These are phyloP conservation scores for Vulpes lagopus DNA, from an alignment of 2,113 vertebrate genomes.

Conservation along the genomic window DNA sequence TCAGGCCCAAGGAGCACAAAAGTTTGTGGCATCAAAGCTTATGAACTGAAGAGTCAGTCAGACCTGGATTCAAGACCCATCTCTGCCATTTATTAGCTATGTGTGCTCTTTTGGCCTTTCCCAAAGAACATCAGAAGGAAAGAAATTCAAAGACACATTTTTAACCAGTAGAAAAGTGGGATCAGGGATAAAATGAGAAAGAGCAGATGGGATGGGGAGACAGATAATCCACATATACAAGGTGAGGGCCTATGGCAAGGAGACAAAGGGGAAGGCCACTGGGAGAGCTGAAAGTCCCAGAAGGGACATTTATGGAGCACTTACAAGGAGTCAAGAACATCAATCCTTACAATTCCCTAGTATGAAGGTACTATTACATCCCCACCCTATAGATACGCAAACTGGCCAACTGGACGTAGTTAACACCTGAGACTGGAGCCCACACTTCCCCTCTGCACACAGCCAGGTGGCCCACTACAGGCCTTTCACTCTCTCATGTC, in stretches of 20 bases:
- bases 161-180: not conserved
- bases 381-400: not conserved
- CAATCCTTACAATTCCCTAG: not conserved
- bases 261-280: not conserved
- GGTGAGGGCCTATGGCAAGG: not conserved
- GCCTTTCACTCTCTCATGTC: not conserved
- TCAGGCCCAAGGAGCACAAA: not conserved
- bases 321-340: not conserved
- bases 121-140: not conserved
- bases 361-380: not conserved
- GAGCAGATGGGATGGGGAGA: not conserved
- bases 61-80: not conserved
- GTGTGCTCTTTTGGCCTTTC: not conserved
- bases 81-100: not conserved
- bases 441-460: not conserved
- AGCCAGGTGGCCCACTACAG: not conserved
- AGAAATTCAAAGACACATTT: not conserved
- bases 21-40: not conserved
- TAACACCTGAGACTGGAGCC: not conserved
- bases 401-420: not conserved
- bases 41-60: not conserved
- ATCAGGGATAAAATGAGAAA: not conserved
- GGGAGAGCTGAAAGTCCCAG: not conserved
- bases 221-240: not conserved
- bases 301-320: not conserved